Percentiles rank a stretch among this genome's conserved stretches.
These are phyloP conservation scores for Polyommatus icarus DNA, from an alignment of 2,888 invertebrate genomes.

Conservation along the genomic window DNA sequence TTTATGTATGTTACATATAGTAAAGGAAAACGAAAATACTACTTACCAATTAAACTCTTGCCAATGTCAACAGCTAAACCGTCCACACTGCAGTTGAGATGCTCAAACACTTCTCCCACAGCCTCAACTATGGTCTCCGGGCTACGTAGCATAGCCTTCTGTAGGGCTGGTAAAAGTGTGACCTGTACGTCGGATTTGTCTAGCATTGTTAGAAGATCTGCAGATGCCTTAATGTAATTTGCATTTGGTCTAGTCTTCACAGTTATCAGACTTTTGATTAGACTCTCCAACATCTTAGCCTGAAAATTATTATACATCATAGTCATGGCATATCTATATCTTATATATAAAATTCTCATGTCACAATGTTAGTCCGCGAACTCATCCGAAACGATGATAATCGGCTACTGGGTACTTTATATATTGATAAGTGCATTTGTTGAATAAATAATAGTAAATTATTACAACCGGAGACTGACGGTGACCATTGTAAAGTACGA, in stretches of 20 bases:
- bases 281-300: constrained; percentile 83
- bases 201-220: constrained; percentile 83
- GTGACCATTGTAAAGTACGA: too few species aligned
- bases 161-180: constrained; percentile 89
- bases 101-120: constrained; percentile 87
- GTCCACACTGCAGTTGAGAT: constrained; percentile 88
- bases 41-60: constrained; percentile 88
- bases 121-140: constrained; percentile 94
- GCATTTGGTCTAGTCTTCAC: constrained; percentile 88
- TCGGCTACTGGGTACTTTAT: too few species aligned
- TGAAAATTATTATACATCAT: constrained; percentile 49
- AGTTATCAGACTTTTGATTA: constrained; percentile 88
- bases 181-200: constrained; percentile 85
- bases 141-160: constrained; percentile 94
- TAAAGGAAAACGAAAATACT: not conserved
- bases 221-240: constrained; percentile 84
- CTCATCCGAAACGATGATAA: too few species aligned
- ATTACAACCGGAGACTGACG: too few species aligned
- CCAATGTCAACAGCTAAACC: constrained; percentile 88
- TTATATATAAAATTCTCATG: too few species aligned
- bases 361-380: too few species aligned
- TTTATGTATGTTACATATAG: not conserved
- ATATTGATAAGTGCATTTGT: too few species aligned
- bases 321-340: not conserved
- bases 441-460: too few species aligned